phyloP scores from a whole-genome alignment of 2,797 vertebrate species.

The Silurus lanzhouensis region DNA sequence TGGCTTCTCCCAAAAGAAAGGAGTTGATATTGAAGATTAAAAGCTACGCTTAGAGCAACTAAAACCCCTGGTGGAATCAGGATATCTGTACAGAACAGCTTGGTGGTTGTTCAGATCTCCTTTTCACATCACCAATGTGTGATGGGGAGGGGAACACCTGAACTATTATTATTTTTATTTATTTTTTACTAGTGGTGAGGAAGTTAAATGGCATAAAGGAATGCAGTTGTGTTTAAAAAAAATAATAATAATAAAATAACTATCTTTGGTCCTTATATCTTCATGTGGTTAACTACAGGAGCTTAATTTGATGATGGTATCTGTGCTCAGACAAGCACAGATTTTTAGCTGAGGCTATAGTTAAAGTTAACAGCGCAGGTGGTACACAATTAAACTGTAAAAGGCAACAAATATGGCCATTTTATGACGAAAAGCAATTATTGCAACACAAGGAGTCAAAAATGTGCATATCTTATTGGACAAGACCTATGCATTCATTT shows the following conservation, averaged over 20 bases:
- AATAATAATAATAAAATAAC: no score
- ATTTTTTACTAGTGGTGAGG: slow-evolving; percentile 19
- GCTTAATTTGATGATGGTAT: background rate
- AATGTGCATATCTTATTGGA: no score
- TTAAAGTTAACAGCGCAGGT: slow-evolving; percentile 14
- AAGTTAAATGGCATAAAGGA: slow-evolving; percentile 7
- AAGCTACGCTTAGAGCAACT: slow-evolving; percentile 24
- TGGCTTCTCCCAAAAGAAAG: slow-evolving; percentile 46
- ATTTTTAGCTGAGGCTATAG: background rate
- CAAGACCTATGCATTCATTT: background rate
- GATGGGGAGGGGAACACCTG: slow-evolving; percentile 19
- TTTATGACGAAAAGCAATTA: slow-evolving; percentile 1
- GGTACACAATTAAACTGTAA: slow-evolving; percentile 5
- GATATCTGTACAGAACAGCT: slow-evolving; percentile 41
- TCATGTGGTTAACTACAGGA: background rate
- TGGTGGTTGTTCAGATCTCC: slow-evolving; percentile 8
- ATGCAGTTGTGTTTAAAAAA: background rate
- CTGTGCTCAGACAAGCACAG: background rate
- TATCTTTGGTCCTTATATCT: background rate
- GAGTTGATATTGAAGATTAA: slow-evolving; percentile 37
- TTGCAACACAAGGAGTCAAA: background rate
- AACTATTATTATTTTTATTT: slow-evolving; percentile 22
- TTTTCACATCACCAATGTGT: slow-evolving; percentile 29
- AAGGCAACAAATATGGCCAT: background rate
- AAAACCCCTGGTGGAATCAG: slow-evolving; percentile 32